Base-by-base conservation (phyloP, 2,113 vertebrate species). In the Clinocottus analis region DNA sequence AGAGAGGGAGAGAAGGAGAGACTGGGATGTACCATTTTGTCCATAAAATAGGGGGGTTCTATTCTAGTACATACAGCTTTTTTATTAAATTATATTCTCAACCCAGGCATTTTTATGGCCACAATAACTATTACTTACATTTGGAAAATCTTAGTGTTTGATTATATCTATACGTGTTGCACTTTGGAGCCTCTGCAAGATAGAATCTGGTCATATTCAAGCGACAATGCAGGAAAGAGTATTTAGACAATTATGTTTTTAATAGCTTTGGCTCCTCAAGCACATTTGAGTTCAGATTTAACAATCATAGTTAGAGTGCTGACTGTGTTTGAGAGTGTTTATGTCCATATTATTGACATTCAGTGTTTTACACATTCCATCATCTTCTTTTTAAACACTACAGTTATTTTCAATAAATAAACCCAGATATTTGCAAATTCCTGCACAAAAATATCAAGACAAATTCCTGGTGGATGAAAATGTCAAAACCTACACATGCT, bases 11-110 rank as follows among this genome's bases (percentile, higher is more conserved):
- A 89, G 87, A 84, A 85, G 84, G 85, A 87, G 83, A 91, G 78
- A 84, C 58, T 77, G 90, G 93, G 56, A 84, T 72, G 83, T 93
- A 94, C 92, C 92, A 94, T 89, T 31, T 83, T 55, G 3, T 58
- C 12, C 41, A 31, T 21, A 41, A 43, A 35, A 61, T 78, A 16
- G 51, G 83, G 91, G 91, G 73, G 64, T 23, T 19, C 17, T 23
- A 17, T 35, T 51, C 4, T 6, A 27, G 1, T 4, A 23, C 21
- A 11, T 51, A 10, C 1, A 31, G n/a, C 27, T 7, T 64, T 23
- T 56, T 25, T 35, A 2, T 19, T 55, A 25, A 33, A 4, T 25
- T 31, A 66, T 47, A 35, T 67, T 67, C 41, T 41, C 10, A 49
- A 66, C 56, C 3, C 31, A 56, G 14, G 3, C 27, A 3, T 63